Percentiles rank a stretch among this genome's conserved stretches.
These are phyloP conservation scores for Zoroaster sp. DNA, from an alignment of 53 echinoderm and acorn worm species.

Conservation along the genomic window DNA sequence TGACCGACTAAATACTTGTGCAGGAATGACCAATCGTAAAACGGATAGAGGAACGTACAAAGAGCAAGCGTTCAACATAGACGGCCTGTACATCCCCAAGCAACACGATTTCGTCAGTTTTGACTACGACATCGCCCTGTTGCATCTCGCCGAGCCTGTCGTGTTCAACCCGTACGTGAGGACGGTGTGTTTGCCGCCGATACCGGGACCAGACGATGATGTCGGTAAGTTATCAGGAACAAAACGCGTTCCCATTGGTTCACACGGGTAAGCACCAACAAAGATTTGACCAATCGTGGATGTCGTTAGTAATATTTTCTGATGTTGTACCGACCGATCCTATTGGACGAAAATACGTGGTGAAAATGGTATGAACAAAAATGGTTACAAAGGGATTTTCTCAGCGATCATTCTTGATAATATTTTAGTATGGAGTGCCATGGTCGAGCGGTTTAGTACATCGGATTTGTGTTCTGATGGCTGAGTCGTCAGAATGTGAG, in stretches of 20 bases:
- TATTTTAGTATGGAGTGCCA: too few species aligned
- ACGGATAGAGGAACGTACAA: slow-evolving; percentile 69
- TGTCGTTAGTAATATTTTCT: neutral
- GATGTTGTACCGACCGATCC: too few species aligned
- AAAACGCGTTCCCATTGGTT: neutral
- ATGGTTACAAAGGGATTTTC: too few species aligned
- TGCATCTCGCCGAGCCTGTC: slow-evolving; percentile 65
- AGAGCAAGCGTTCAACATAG: slow-evolving; percentile 79
- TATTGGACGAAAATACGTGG: too few species aligned
- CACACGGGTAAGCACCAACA: neutral
- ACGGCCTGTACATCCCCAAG: slow-evolving; percentile 85
- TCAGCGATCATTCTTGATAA: too few species aligned
- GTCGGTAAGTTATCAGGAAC: slow-evolving; percentile 29
- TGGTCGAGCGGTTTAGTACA: too few species aligned
- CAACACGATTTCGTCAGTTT: slow-evolving; percentile 89
- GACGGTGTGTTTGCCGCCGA: slow-evolving; percentile 82
- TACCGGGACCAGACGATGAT: slow-evolving; percentile 68
- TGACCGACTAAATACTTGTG: neutral
- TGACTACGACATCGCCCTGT: slow-evolving; percentile 92
- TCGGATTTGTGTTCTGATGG: too few species aligned
- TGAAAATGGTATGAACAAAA: too few species aligned
- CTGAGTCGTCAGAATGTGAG: too few species aligned
- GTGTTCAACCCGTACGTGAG: slow-evolving; percentile 75
- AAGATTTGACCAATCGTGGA: neutral
- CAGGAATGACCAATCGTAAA: slow-evolving; percentile 81